Evolutionary conservation across 2,888 invertebrate genomes (phyloP).

Genomic region (Emesis furor): DNA sequence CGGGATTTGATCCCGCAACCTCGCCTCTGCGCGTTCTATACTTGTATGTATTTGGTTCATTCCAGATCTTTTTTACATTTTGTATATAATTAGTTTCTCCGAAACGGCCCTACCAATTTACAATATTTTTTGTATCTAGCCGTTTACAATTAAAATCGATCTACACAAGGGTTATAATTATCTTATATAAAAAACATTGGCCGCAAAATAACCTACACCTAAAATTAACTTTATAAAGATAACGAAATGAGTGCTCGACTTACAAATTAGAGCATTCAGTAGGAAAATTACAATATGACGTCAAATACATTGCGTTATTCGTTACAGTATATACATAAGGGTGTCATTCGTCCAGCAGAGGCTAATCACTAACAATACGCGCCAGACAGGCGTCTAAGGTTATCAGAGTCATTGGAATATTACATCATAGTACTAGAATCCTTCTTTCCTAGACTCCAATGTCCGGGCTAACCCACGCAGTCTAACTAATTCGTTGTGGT

Average conservation of each 20-base stretch:
- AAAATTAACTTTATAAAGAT: constrained; percentile 2
- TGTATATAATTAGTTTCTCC: no score
- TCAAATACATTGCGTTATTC: constrained; percentile 6
- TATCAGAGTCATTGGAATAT: constrained; percentile 45
- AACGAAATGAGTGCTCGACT: constrained; percentile 2
- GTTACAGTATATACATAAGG: constrained; percentile 12
- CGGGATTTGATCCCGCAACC: no score
- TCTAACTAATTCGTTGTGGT: background rate
- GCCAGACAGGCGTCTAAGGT: constrained; percentile 67
- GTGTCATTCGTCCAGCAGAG: background rate
- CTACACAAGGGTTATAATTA: no score
- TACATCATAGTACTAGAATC: constrained; percentile 16
- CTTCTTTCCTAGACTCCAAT: constrained; percentile 4
- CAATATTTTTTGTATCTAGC: no score
- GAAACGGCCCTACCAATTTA: no score
- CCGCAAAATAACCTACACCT: background rate
- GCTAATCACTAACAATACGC: constrained; percentile 33
- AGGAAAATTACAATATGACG: constrained; percentile 16
- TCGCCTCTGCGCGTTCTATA: no score
- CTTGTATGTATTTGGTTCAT: no score
- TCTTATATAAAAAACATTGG: no score
- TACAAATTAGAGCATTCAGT: constrained; percentile 19
- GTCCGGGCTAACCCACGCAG: background rate
- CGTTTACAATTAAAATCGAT: no score
- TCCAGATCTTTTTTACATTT: no score